phyloP scores from a whole-genome alignment of 2,113 vertebrate genomes.

The Struthidea cinerea region DNA sequence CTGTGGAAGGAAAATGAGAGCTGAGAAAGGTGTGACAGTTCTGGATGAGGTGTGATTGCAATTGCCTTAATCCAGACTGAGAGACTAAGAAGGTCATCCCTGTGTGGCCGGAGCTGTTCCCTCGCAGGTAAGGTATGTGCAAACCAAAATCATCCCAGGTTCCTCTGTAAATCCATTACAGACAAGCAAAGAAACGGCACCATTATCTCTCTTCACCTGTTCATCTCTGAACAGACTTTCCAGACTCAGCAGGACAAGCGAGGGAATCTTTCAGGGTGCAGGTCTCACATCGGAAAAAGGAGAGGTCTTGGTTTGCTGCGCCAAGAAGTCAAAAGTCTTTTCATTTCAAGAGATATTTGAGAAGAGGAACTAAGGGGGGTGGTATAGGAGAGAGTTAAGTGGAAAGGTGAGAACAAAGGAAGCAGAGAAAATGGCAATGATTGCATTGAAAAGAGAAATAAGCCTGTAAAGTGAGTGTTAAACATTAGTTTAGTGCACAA shows the following conservation, averaged over 20 bases:
- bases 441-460: not conserved
- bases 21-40: not conserved
- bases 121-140: not conserved
- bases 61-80: not conserved
- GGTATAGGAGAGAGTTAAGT: not conserved
- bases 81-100: not conserved
- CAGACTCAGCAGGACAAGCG: not conserved
- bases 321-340: not conserved
- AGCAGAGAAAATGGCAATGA: not conserved
- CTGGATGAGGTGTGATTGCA: not conserved
- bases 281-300: not conserved
- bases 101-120: not conserved
- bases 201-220: not conserved
- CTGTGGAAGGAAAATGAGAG: not conserved
- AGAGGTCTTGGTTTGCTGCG: fast-evolving
- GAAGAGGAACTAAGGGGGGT: not conserved
- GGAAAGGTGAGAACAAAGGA: not conserved
- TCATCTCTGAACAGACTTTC: not conserved
- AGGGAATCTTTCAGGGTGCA: not conserved
- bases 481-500: not conserved
- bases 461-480: not conserved
- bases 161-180: not conserved
- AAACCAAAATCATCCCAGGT: not conserved
- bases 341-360: not conserved
- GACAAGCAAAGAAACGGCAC: not conserved